A percentile compares a stretch with the other conserved stretches of the same genome.
Evolutionary conservation across 2,888 invertebrate species (phyloP).

Genomic region (Biston betularia): DNA sequence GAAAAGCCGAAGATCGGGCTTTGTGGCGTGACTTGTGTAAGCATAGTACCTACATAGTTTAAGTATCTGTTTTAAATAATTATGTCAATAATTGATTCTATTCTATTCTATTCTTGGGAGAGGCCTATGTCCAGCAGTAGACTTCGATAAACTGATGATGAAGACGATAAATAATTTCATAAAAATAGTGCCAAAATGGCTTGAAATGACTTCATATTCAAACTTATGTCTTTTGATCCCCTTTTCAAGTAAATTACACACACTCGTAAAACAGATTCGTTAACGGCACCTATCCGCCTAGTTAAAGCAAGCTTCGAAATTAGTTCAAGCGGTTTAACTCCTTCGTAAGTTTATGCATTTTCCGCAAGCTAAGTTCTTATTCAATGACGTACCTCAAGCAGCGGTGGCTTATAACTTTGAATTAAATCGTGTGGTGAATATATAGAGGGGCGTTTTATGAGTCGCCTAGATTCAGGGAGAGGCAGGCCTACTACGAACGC

Average conservation of each 20-base stretch:
- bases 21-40: too few species aligned
- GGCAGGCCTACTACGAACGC: slow-evolving; percentile 54
- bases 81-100: too few species aligned
- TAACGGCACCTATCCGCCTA: slow-evolving; percentile 36
- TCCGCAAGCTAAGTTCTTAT: slow-evolving; percentile 41
- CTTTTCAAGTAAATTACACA: slow-evolving; percentile 27
- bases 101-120: too few species aligned
- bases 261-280: slow-evolving; percentile 30
- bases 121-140: too few species aligned
- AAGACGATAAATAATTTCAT: slow-evolving; percentile 3
- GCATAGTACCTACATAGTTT: too few species aligned
- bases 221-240: slow-evolving; percentile 22
- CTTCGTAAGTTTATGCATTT: slow-evolving; percentile 45
- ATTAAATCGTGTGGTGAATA: slow-evolving; percentile 55
- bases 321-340: slow-evolving; percentile 46
- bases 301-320: slow-evolving; percentile 43
- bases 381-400: slow-evolving; percentile 38
- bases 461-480: slow-evolving; percentile 56
- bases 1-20: too few species aligned
- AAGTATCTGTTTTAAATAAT: too few species aligned
- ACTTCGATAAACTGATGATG: too few species aligned
- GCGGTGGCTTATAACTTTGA: slow-evolving; percentile 30
- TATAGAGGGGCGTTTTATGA: slow-evolving; percentile 55
- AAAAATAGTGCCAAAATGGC: slow-evolving; percentile 8
- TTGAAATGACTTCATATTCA: neutral